Evolutionary conservation across 1,140 invertebrate genomes (phyloP), one percentile per base, ranked within the genome.

Genomic region (Phymorhynchus buccinoides): DNA sequence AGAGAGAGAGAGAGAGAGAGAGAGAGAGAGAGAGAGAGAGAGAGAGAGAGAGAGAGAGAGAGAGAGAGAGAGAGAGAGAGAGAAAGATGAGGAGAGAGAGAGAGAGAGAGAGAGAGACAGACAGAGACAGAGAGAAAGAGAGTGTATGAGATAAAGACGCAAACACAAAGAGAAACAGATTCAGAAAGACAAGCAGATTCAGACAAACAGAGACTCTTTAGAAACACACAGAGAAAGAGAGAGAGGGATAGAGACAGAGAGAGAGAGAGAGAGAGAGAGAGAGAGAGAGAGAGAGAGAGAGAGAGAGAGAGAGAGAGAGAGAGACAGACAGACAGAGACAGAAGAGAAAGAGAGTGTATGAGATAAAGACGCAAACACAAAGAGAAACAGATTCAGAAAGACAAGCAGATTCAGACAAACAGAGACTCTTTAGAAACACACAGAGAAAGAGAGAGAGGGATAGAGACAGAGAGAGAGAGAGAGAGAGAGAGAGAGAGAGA

Each of bases 321-420:
- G 35, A 37, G 7, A 39, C 16, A 77, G 73, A 77, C 27, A 77
- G 73, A 77, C 27, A 77, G 73, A 77, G 73, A 77, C 27, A 77
- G n/a, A 27, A 32, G 30, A 32, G 30, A 32, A 32, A 77, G 73
- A 77, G 73, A 77, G 73, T 32, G 30, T 22, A 27, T 22, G 56
- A 62, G 56, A 62, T 3, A 7, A 3, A 22, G 18, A 62, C 7
- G 27, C 7, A 62, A 22, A 42, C 35, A 42, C n/a, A n/a, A n/a
- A n/a, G n/a, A n/a, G 27, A 62, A 62, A 12, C 7, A 48, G 44
- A 48, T 6, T 9, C 7, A 48, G 44, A 48, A 18, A 48, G 44
- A 48, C 7, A 48, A 18, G 18, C 7, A 73, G 68, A 73, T 7
- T 7, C 7, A 73, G 68, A 73, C 7, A 73, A 27, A 73, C 7